Evolutionary conservation across 2,888 invertebrate species (phyloP), one percentile per base, ranked within the genome.

Genomic region (Papilio gigon): DNA sequence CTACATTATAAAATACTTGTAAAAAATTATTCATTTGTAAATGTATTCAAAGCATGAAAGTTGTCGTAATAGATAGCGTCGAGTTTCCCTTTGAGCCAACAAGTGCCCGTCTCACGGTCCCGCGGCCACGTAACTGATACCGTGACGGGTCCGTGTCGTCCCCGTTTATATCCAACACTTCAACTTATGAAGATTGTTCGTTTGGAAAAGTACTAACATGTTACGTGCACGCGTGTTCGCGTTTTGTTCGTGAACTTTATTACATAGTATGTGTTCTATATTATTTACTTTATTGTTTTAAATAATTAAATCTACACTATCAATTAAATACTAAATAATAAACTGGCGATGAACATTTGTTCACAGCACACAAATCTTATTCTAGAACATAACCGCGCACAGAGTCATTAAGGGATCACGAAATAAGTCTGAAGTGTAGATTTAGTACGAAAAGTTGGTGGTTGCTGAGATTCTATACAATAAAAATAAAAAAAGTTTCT

Each of bases 161-260:
- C 53, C 61, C 50, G 60, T 61, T 67, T 67, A 47, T 58, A 58
- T 17, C 56, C 33, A 58, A 59, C 64, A 64, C 64, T 68, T 50
- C 47, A 68, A 68, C 33, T 64, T 64, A 68, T 59, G 64, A 64
- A 68, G 64, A 64, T 63, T 63, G 68, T 68, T 68, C 60, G 64
- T 68, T 68, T 64, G 47, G 64, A 68, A 68, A 68, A 68, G 65
- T 44, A 63, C 63, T 35, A 40, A 60, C 60, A 53, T 64, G 50
- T 12, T 44, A 62, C 30, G 44, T 63, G 20, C 22, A 64, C 53
- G 27, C 11, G n/a, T 40, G 27, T 50, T 53, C 17, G 30, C 33
- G 63, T 44, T 47, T 63, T 47, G 47, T 47, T 50, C 44, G 30
- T 17, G 17, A 27, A 50, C 14, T 50, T 14, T 27, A 27, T 50